Evolutionary conservation across 2,888 invertebrate species (phyloP).

Genomic region (Omphaloscelis lunosa): DNA sequence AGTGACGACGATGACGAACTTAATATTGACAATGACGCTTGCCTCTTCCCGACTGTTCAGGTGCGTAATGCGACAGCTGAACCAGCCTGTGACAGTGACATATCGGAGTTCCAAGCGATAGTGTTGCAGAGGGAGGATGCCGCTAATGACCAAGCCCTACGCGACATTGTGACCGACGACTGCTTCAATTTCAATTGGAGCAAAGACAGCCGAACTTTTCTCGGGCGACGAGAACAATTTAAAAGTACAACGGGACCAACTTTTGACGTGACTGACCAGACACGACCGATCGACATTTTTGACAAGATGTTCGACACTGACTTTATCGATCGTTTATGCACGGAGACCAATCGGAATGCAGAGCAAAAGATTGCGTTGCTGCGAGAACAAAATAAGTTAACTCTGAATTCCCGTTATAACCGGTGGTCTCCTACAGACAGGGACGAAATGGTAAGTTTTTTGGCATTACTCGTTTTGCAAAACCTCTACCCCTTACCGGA

Average conservation of each 20-base stretch:
- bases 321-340: conserved; percentile 54
- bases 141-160: no score
- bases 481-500: not conserved
- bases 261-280: conserved; percentile 8
- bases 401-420: not conserved
- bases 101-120: no score
- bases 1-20: no score
- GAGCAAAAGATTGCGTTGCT: conserved; percentile 24
- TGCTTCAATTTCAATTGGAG: not conserved
- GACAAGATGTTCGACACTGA: conserved; percentile 38
- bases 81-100: no score
- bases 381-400: not conserved
- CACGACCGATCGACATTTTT: conserved; percentile 27
- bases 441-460: conserved; percentile 56
- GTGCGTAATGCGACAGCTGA: no score
- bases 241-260: not conserved
- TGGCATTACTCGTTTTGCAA: not conserved
- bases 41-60: no score
- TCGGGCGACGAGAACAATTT: not conserved
- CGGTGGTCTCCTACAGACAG: conserved; percentile 56
- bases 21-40: no score
- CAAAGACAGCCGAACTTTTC: not conserved
- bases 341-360: conserved; percentile 51
- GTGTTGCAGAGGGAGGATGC: no score
- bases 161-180: no score